Base-by-base conservation (phyloP, 2,113 vertebrate species). In the Sylvietta virens region DNA sequence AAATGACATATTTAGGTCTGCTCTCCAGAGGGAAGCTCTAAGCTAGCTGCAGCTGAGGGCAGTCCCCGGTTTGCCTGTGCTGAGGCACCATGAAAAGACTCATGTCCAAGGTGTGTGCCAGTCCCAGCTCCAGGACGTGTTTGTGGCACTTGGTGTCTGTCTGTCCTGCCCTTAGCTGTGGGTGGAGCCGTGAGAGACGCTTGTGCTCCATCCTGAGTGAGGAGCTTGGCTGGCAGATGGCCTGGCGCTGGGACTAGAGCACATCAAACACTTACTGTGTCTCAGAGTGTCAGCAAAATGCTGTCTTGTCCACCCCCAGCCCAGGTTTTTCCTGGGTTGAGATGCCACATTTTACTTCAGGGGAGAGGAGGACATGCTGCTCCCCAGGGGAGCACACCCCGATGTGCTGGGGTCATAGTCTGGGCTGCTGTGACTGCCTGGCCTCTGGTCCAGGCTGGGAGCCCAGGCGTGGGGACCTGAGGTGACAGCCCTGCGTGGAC, bases 111-210 rank as follows among this genome's bases (percentile, higher is more conserved):
- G 11, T 30, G 16, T 23, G 23, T 66, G 60, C 35, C 56, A 70
- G n/a, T 48, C 65, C 44, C 51, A 47, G 64, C 23, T 86, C 40
- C 73, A 58, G 45, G 27, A 33, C 0, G 0, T 22, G 56, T 54
- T 39, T 2, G 0, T 65, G 69, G 37, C 3, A 0, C 42, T 61
- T 16, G 60, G n/a, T 44, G 19, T 42, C 76, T 3, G 1, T 19
- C 48, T 10, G 3, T 77, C 7, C 2, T 10, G 3, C 69, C 45
- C 0, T 0, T 28, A 40, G 54, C 14, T 0, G 2, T 19, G 50
- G 45, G 37, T 30, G 42, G 37, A 65, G 39, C 2, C 9, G 23
- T 19, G 69, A 60, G 62, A 80, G 57, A 31, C 1, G 5, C 31
- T 72, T 1, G 3, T 77, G 80, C 58, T 56, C 13, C 33, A 11